Evolutionary conservation across 2,113 vertebrate genomes (phyloP).

Genomic region (Perca fluviatilis): DNA sequence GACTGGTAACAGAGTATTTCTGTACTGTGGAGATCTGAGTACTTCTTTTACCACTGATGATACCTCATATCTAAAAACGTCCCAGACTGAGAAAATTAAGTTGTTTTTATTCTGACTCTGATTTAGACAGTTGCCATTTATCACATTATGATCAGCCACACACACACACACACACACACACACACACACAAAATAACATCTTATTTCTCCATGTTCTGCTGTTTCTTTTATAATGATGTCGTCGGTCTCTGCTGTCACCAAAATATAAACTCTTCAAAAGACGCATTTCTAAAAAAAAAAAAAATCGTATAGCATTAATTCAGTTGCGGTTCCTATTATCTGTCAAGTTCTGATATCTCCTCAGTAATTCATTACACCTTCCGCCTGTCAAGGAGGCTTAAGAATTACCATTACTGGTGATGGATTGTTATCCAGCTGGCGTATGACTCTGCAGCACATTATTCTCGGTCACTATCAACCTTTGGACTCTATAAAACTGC

Average conservation of each 20-base stretch:
- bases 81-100: constrained; percentile 2
- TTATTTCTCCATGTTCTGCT: neutral
- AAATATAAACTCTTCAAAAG: constrained; percentile 25
- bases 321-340: constrained; percentile 46
- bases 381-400: constrained; percentile 43
- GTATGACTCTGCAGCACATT: constrained; percentile 18
- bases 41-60: neutral
- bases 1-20: neutral
- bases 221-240: neutral
- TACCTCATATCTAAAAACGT: neutral
- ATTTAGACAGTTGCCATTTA: constrained; percentile 32
- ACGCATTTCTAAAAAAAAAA: neutral
- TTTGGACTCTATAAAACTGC: constrained; percentile 44
- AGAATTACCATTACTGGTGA: constrained; percentile 25
- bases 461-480: constrained; percentile 30
- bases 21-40: neutral
- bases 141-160: neutral
- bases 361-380: constrained; percentile 56
- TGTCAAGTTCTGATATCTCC: constrained; percentile 42
- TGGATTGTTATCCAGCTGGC: constrained; percentile 29
- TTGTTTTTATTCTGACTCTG: constrained; percentile 13
- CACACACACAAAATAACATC: neutral
- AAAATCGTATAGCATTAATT: constrained; percentile 32
- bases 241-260: constrained; percentile 5
- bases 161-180: neutral